Percentiles rank a stretch among this genome's conserved stretches.
phyloP scores from a whole-genome alignment of 2,888 invertebrate genomes.

The Latrodectus elegans region DNA sequence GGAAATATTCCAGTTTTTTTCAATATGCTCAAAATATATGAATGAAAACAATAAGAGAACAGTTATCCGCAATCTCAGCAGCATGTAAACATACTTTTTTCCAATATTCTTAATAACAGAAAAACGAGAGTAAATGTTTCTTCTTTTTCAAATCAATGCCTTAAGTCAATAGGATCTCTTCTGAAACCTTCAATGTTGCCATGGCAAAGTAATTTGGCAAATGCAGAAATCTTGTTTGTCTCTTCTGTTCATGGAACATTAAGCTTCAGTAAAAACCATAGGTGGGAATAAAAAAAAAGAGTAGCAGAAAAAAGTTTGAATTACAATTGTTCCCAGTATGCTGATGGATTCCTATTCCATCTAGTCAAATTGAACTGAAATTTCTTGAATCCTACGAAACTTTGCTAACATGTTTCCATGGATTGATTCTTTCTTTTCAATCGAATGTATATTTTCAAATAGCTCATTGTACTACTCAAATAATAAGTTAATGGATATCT shows the following conservation, averaged over 20 bases:
- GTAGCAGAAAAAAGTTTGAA: neutral
- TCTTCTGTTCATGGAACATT: conserved; percentile 41
- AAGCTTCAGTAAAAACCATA: conserved; percentile 21
- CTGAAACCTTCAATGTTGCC: conserved; percentile 28
- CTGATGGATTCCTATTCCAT: conserved; percentile 37
- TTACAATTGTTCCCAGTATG: conserved; percentile 31
- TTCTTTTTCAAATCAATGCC: conserved; percentile 9
- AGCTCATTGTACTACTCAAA: too few relatives aligned
- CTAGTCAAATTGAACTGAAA: conserved; percentile 15
- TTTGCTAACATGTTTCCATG: too few relatives aligned
- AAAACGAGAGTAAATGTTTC: conserved; percentile 6
- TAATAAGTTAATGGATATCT: too few relatives aligned
- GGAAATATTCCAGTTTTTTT: too few relatives aligned
- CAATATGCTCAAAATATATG: too few relatives aligned
- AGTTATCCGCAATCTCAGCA: too few relatives aligned
- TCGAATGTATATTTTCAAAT: too few relatives aligned
- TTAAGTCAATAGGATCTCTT: conserved; percentile 21
- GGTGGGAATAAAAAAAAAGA: neutral
- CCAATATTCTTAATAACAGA: conserved; percentile 23
- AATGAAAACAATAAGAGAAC: too few relatives aligned
- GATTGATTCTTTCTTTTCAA: too few relatives aligned
- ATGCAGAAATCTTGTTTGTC: conserved; percentile 62
- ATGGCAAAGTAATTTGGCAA: conserved; percentile 59
- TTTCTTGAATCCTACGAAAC: neutral
- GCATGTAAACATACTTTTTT: conserved; percentile 27